Percentiles rank a stretch among this genome's conserved stretches.
Evolutionary conservation across 2,797 vertebrate genomes (phyloP).

Genomic region (Loris lydekkerianus): DNA sequence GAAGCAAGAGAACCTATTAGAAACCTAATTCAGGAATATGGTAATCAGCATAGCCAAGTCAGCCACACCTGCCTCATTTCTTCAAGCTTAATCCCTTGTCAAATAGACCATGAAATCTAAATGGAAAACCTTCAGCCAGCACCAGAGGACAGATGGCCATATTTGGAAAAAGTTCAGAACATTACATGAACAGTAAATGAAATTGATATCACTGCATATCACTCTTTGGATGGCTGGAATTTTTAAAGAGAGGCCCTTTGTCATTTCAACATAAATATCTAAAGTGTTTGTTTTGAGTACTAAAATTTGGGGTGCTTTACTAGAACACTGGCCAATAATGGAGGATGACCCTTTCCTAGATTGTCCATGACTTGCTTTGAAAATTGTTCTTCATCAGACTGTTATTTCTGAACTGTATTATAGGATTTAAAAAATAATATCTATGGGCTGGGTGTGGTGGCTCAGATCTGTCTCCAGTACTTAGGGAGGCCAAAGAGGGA

Average conservation of each 20-base stretch:
- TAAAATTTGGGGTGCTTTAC: conserved; percentile 46
- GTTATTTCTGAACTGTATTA: conserved; percentile 44
- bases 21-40: conserved; percentile 61
- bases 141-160: conserved; percentile 58
- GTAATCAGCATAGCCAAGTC: neutral
- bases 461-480: too few species aligned
- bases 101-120: conserved; percentile 68
- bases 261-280: conserved; percentile 47
- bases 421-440: neutral
- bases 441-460: too few species aligned
- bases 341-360: conserved; percentile 34
- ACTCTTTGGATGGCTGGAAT: conserved; percentile 30
- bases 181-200: conserved; percentile 66
- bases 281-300: conserved; percentile 20
- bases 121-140: neutral
- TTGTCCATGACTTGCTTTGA: conserved; percentile 22
- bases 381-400: conserved; percentile 32
- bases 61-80: conserved; percentile 72
- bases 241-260: conserved; percentile 57
- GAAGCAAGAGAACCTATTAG: conserved; percentile 17
- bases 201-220: conserved; percentile 39
- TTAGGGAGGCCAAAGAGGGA: too few species aligned
- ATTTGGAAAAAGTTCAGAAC: conserved; percentile 67
- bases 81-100: conserved; percentile 73
- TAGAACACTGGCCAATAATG: conserved; percentile 16